Percentiles rank a stretch among this genome's conserved stretches.
Conservation (phyloP, 2,888 invertebrate genomes). For the Epinotia brunnichana region DNA sequence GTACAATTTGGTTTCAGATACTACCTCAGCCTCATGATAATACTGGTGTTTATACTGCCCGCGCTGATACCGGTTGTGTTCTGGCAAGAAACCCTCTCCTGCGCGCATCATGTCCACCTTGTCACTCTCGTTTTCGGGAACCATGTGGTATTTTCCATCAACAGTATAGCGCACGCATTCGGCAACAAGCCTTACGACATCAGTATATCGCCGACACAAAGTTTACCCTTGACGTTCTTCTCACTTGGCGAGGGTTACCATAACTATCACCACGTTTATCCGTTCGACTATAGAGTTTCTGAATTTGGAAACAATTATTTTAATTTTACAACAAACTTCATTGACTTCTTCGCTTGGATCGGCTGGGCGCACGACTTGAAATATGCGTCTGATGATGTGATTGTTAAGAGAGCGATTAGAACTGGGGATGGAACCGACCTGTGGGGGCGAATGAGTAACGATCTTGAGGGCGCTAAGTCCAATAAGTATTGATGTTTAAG, state of each 20-base stretch:
- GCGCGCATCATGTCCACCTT: neutral
- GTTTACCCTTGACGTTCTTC: neutral
- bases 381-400: neutral
- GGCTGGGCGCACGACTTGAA: neutral
- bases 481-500: too few species aligned
- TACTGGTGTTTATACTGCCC: neutral
- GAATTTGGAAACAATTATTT: neutral
- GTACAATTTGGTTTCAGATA: slow-evolving; percentile 16
- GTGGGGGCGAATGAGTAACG: too few species aligned
- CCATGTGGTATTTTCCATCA: neutral
- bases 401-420: neutral
- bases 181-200: neutral
- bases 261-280: too few species aligned
- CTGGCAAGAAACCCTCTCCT: slow-evolving; percentile 6
- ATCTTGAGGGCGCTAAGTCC: too few species aligned
- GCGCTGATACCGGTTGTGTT: slow-evolving; percentile 1
- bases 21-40: neutral
- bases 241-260: neutral
- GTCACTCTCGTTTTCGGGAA: neutral
- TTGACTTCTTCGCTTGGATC: neutral
- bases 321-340: neutral
- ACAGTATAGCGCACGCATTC: neutral
- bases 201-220: neutral
- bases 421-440: neutral
- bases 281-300: neutral